Evolutionary conservation across 1,140 invertebrate species (phyloP), one percentile per base, ranked within the genome.

Genomic region (Galleria mellonella): DNA sequence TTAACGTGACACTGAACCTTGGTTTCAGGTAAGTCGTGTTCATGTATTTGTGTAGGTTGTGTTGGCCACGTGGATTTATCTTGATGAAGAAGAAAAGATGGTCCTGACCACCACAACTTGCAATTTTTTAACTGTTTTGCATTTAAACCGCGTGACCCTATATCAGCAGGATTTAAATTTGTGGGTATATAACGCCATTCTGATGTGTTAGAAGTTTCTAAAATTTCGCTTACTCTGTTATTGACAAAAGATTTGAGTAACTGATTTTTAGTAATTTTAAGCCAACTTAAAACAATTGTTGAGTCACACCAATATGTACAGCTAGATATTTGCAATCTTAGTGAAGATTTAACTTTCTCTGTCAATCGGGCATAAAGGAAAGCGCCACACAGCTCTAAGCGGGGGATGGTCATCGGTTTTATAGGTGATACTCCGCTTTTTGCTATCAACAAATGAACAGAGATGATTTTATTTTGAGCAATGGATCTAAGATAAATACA

Each of bases 81-180:
- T n/a, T n/a, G n/a, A n/a, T 45, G 8, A 9, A 29, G 12, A 12
- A 51, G 33, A 30, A 63, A 48, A 7, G 29, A 23, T 13, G 71
- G 72, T 6, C 71, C 72, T 23, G 59, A 42, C 71, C 64, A 83
- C 83, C 84, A 87, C 13, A 86, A 45, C 9, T 42, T 8, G 32
- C 47, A 60, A 10, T 54, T 28, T 5, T 41, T 28, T 10, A 86
- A 48, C 7, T 52, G 31, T n/a, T 40, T 43, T 32, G 68, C 49
- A 2, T 15, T 36, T 10, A 23, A 13, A 17, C 43, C 50, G 2
- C 50, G 37, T 7, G 50, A 46, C 39, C 42, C 10, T 2, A 41
- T 47, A 61, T 88, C 85, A 0, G 81, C 78, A 0, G 84, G 81
- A 45, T 87, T 86, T 4, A 57, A 28, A 1, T 49, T 39, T 0